Evolutionary conservation across 2,888 invertebrate species (phyloP).

Genomic region (Leptopilina drosophilae): DNA sequence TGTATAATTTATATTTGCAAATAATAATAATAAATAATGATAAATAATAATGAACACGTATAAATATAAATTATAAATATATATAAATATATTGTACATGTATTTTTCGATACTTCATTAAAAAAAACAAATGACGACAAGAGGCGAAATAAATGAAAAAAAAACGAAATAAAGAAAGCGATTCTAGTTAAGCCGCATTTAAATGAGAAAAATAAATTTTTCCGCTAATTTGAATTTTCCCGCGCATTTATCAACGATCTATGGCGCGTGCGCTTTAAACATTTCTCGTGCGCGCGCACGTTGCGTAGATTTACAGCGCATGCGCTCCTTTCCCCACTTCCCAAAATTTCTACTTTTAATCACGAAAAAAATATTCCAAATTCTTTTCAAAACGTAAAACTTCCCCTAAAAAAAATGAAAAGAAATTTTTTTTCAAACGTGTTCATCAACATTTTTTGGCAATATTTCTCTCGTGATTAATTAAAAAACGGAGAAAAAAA

Average conservation of each 20-base stretch:
- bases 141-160: slow-evolving; percentile 38
- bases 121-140: slow-evolving; percentile 53
- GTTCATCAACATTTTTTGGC: slow-evolving; percentile 12
- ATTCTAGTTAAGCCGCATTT: background rate
- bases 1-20: slow-evolving; percentile 64
- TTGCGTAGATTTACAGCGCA: slow-evolving; percentile 7
- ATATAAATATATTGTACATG: slow-evolving; percentile 55
- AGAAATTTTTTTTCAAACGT: slow-evolving; percentile 30
- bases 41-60: slow-evolving; percentile 34
- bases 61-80: slow-evolving; percentile 54
- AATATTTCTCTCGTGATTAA: slow-evolving; percentile 4
- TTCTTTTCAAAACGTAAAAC: slow-evolving; percentile 22
- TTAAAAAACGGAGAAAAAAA: background rate
- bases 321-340: background rate
- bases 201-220: slow-evolving; percentile 26
- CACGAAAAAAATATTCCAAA: background rate
- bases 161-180: slow-evolving; percentile 8
- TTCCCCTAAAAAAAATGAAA: slow-evolving; percentile 42
- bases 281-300: slow-evolving; percentile 6
- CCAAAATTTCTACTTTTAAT: background rate
- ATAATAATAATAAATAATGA: slow-evolving; percentile 53
- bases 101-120: slow-evolving; percentile 67
- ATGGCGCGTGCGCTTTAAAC: slow-evolving; percentile 15
- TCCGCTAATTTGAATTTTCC: slow-evolving; percentile 1
- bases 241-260: background rate